phyloP scores from a whole-genome alignment of 1,140 invertebrate genomes.

The Drosophila subpulchrella region DNA sequence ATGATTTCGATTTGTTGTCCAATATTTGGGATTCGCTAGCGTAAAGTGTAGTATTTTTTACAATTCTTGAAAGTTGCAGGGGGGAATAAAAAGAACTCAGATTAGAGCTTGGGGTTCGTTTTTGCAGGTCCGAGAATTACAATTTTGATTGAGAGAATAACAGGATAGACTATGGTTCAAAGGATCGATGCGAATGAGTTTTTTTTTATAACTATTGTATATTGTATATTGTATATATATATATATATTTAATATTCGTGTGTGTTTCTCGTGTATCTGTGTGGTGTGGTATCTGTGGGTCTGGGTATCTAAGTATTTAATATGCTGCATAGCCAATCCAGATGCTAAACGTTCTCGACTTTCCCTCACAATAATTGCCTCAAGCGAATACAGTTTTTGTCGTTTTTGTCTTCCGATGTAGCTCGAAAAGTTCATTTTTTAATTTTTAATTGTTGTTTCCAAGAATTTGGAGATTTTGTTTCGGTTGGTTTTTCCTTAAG shows the following conservation, averaged over 20 bases:
- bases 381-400: slow-evolving; percentile 16
- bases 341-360: slow-evolving; percentile 40
- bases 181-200: slow-evolving; percentile 14
- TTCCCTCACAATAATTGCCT: slow-evolving; percentile 33
- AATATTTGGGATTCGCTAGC: slow-evolving; percentile 42
- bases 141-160: slow-evolving; percentile 11
- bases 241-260: slow-evolving; percentile 15
- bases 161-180: slow-evolving; percentile 17
- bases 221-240: slow-evolving; percentile 8
- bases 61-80: slow-evolving; percentile 7
- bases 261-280: slow-evolving; percentile 15
- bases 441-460: slow-evolving; percentile 28
- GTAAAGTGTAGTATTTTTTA: slow-evolving; percentile 7
- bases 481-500: background rate
- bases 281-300: slow-evolving; percentile 8
- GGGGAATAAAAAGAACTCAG: slow-evolving; percentile 14
- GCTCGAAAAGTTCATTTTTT: slow-evolving; percentile 42
- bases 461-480: slow-evolving; percentile 35
- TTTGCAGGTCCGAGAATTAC: slow-evolving; percentile 17
- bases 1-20: slow-evolving; percentile 34
- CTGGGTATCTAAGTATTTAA: slow-evolving; percentile 11
- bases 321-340: slow-evolving; percentile 43
- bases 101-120: slow-evolving; percentile 2
- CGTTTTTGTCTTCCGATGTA: slow-evolving; percentile 16
- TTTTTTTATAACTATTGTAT: slow-evolving; percentile 29